Evolutionary conservation across 2,113 vertebrate genomes (phyloP).

Genomic region (Notarius quadriscutis): DNA sequence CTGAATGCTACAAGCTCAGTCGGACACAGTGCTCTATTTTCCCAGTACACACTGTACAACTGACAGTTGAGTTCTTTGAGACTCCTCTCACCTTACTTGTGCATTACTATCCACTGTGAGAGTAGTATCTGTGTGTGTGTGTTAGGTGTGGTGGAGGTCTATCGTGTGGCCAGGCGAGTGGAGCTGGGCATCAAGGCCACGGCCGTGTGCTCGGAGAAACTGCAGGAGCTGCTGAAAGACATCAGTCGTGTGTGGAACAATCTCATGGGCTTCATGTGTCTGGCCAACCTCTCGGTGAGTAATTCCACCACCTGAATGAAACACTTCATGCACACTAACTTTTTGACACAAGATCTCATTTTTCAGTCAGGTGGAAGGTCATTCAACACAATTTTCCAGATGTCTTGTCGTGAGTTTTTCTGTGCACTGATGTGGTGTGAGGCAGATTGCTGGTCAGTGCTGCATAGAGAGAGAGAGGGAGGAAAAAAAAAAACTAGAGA

Average conservation of each 20-base stretch:
- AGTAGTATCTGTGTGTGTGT: background rate
- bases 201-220: constrained; percentile 92
- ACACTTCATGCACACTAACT: background rate
- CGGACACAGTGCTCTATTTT: background rate
- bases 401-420: background rate
- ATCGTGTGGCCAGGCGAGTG: constrained; percentile 90
- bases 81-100: background rate
- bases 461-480: constrained; percentile 23
- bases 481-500: background rate
- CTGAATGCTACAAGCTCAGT: background rate
- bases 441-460: constrained; percentile 19
- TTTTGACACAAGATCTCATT: background rate
- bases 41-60: background rate
- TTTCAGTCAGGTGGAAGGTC: background rate
- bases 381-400: background rate
- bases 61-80: background rate
- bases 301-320: background rate
- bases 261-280: constrained; percentile 95
- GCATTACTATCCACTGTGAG: background rate
- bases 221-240: constrained; percentile 92
- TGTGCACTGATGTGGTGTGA: background rate
- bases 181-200: constrained; percentile 97
- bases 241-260: constrained; percentile 97
- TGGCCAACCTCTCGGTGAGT: constrained; percentile 89
- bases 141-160: constrained; percentile 95